Evolutionary conservation across 2,797 vertebrate species (phyloP).

Genomic region (Cheirogaleus major): DNA sequence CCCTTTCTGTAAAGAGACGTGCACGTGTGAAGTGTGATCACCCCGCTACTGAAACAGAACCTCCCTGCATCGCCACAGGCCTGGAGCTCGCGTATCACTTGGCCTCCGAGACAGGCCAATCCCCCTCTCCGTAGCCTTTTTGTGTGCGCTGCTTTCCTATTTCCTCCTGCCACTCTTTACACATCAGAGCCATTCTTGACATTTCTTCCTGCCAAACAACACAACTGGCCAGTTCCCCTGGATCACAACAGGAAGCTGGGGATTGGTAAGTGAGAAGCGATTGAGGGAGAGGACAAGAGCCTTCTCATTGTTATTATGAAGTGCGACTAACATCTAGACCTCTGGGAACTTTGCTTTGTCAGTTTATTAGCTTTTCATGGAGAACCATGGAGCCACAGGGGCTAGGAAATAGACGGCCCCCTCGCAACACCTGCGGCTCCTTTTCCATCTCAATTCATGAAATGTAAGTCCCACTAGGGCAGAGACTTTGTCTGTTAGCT

Average conservation of each 20-base stretch:
- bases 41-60: constrained; percentile 40
- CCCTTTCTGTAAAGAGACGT: constrained; percentile 25
- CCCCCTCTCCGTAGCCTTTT: constrained; percentile 17
- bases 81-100: constrained; percentile 58
- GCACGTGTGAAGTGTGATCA: constrained; percentile 27
- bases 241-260: constrained; percentile 74
- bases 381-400: neutral
- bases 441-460: neutral
- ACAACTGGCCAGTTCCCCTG: neutral
- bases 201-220: constrained; percentile 76
- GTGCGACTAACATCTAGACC: neutral
- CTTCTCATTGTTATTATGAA: constrained; percentile 32
- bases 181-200: constrained; percentile 35
- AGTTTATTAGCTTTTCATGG: constrained; percentile 20
- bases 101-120: neutral
- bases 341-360: neutral
- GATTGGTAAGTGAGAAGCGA: constrained; percentile 50
- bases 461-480: neutral
- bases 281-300: neutral
- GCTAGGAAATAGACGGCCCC: neutral
- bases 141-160: constrained; percentile 37
- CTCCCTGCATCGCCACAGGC: neutral
- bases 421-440: neutral
- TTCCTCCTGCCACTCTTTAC: constrained; percentile 57
- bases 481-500: neutral